Evolutionary conservation across 2,113 vertebrate species (phyloP), one percentile per base, ranked within the genome.

Genomic region (Tupaia tana): DNA sequence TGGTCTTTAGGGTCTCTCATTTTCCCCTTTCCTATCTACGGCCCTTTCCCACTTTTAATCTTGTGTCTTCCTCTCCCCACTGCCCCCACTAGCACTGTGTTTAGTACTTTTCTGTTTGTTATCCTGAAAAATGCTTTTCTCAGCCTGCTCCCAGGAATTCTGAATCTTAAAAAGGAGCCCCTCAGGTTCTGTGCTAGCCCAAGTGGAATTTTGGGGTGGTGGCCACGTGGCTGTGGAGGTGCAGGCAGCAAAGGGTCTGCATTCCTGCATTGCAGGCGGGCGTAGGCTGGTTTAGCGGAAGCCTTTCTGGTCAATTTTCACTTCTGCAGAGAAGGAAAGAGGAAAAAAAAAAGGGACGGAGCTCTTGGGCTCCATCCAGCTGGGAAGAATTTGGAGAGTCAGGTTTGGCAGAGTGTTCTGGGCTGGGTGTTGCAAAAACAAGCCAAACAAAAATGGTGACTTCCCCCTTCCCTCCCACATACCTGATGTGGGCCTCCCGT

Each of bases 391-490:
- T 78, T 82, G 73, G 69, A n/a, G 31, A 34, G 11, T 54, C 3
- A n/a, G 74, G 80, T 79, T 87, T 86, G 77, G 67, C 43, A 58
- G 67, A 25, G 2, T 13, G 63, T 73, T 56, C 77, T 81, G 69
- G 77, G n/a, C 59, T 58, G 56, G 80, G 54, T 52, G 56, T 84
- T 87, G 58, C 70, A 58, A 20, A 66, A 86, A 82, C 58, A 59
- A 86, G 29, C 52, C 12, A 58, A 79, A 24, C 54, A 70, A 86
- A 88, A 81, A 29, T 16, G 56, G 25, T 1, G 0, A 56, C 86
- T 58, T 63, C 14, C 19, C 31, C 31, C 1, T 74, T 1, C 31
- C 61, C 25, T 77, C 70, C 54, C 7, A 0, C 0, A 0, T 3
- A n/a, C 56, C 74, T 43, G 4, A 27, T 24, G 1, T 9, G 71